Evolutionary conservation across 2,113 vertebrate genomes (phyloP).

Genomic region (Machaerirhynchus nigripectus): DNA sequence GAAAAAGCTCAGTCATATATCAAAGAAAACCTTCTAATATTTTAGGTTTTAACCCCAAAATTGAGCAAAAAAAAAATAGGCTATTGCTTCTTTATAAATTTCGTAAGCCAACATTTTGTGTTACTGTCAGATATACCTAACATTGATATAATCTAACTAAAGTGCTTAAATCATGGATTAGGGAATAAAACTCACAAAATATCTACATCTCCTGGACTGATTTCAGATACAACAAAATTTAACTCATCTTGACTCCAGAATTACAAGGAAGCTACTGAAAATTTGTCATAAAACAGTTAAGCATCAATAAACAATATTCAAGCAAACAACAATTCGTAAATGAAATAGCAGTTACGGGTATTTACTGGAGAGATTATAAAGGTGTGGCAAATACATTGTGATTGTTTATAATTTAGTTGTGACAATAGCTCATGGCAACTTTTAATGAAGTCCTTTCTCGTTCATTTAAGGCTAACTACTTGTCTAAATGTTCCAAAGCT

Average conservation of each 20-base stretch:
- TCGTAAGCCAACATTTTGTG: background rate
- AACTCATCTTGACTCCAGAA: no score
- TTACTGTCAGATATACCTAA: background rate
- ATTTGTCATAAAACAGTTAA: no score
- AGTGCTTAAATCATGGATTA: background rate
- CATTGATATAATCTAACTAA: background rate
- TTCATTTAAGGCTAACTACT: conserved; percentile 81
- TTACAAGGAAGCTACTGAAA: no score
- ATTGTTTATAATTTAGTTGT: no score
- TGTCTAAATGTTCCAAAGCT: conserved; percentile 74
- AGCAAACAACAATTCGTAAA: no score
- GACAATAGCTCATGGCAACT: background rate
- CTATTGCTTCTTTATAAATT: background rate
- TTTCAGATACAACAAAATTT: no score
- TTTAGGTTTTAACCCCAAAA: background rate
- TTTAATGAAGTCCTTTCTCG: conserved; percentile 25
- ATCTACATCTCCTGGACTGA: background rate
- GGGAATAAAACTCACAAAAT: background rate
- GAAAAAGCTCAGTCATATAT: background rate
- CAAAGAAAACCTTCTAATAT: background rate
- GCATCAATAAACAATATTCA: no score
- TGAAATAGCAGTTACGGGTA: no score
- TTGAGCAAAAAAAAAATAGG: background rate
- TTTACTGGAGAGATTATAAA: no score
- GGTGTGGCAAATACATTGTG: no score